Conservation (phyloP, 2,888 invertebrate genomes). For the Neoscelio sp. region DNA sequence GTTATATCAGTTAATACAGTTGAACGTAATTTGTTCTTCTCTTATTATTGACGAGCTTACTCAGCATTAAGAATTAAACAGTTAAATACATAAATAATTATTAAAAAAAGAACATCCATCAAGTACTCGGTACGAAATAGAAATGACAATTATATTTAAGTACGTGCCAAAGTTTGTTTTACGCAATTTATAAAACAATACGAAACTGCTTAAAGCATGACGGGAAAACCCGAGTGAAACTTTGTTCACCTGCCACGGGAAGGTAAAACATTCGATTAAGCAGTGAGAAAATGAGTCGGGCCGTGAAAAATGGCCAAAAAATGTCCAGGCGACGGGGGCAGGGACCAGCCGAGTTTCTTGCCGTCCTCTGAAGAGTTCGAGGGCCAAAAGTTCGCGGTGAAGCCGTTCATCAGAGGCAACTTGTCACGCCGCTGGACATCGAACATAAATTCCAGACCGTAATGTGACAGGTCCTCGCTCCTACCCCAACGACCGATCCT, state of each 20-base stretch:
- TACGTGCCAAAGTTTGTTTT: too few species aligned
- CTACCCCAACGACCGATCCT: constrained; percentile 75
- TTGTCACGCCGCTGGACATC: constrained; percentile 83
- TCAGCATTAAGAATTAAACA: too few species aligned
- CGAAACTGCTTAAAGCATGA: too few species aligned
- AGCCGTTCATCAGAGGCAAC: constrained; percentile 83
- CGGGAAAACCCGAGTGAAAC: too few species aligned
- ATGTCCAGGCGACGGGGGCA: constrained; percentile 16
- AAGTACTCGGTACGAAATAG: too few species aligned
- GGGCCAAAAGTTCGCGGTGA: constrained; percentile 82
- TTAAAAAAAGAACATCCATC: too few species aligned
- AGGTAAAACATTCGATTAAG: background rate
- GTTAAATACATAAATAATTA: too few species aligned
- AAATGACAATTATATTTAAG: too few species aligned
- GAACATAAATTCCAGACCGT: constrained; percentile 82
- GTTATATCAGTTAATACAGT: too few species aligned
- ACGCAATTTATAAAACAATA: too few species aligned
- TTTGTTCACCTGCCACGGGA: constrained; percentile 18
- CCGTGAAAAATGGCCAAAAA: constrained; percentile 15
- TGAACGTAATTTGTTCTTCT: too few species aligned
- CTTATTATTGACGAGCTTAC: too few species aligned
- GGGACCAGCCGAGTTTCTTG: constrained; percentile 32
- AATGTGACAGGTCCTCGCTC: constrained; percentile 82
- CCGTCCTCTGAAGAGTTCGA: constrained; percentile 67
- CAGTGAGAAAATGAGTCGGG: constrained; percentile 17